These are phyloP conservation scores for Eidolon dupreanum DNA, from an alignment of 2,797 vertebrate genomes.

Conservation along the genomic window DNA sequence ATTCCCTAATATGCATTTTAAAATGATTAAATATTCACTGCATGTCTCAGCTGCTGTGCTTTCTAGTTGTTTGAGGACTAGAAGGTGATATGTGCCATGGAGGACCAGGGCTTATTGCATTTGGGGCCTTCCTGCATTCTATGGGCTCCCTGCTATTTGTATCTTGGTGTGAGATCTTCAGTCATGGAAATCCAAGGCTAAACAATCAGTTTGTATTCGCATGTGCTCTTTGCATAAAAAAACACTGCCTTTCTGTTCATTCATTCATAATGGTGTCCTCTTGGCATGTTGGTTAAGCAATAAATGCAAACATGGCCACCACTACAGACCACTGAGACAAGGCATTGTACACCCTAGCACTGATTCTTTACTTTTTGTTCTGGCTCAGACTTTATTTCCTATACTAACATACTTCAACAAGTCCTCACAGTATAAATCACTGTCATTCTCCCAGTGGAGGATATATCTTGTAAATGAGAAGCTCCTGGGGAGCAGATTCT, in stretches of 20 bases:
- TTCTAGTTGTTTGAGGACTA: neutral
- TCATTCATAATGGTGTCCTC: neutral
- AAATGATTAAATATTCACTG: neutral
- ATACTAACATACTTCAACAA: neutral
- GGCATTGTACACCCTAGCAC: neutral
- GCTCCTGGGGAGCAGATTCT: neutral
- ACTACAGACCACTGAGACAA: neutral
- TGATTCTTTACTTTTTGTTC: neutral
- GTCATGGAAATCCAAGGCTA: neutral
- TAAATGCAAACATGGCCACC: neutral
- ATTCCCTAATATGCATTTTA: neutral
- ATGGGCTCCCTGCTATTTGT: neutral
- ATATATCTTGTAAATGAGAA: neutral
- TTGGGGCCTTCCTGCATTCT: neutral
- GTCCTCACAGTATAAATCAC: neutral
- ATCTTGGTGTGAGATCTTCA: neutral
- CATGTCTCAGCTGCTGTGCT: neutral
- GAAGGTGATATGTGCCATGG: too few species aligned
- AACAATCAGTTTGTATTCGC: neutral
- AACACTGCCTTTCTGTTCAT: neutral
- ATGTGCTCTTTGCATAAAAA: neutral
- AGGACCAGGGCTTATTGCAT: neutral
- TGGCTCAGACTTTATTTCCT: neutral
- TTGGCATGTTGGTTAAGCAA: neutral
- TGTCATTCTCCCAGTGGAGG: neutral